These are phyloP conservation scores for Aleiodes alternator DNA, from an alignment of 2,888 invertebrate genomes.

Conservation along the genomic window DNA sequence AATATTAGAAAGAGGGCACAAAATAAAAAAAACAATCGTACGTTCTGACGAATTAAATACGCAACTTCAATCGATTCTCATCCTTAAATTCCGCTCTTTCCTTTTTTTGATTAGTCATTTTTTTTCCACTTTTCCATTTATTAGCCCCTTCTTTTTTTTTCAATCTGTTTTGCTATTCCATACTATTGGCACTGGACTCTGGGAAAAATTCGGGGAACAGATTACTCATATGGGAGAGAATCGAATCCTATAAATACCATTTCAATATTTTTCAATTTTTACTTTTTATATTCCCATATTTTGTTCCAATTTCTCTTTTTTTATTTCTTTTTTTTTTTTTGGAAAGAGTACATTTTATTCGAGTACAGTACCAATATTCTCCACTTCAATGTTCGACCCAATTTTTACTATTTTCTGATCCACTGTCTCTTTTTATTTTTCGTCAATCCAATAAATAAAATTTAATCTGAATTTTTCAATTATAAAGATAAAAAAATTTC, in stretches of 20 bases:
- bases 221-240: conserved; percentile 38
- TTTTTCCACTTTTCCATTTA: conserved; percentile 6
- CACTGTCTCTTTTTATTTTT: background rate
- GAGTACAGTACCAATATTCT: background rate
- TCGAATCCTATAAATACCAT: conserved; percentile 37
- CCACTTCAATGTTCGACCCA: conserved; percentile 1
- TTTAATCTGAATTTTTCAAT: no score
- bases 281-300: conserved; percentile 4
- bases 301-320: conserved; percentile 29
- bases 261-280: conserved; percentile 42
- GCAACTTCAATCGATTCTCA: conserved; percentile 27
- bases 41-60: conserved; percentile 40
- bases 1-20: background rate
- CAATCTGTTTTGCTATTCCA: background rate
- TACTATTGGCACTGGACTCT: conserved; percentile 27
- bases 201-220: conserved; percentile 36
- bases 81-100: conserved; percentile 33
- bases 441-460: background rate
- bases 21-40: conserved; percentile 38
- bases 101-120: background rate
- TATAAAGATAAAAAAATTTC: no score
- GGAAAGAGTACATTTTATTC: conserved; percentile 7
- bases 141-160: background rate
- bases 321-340: conserved; percentile 37
- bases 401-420: background rate